phyloP scores from a whole-genome alignment of 2,888 invertebrate genomes.

The Bursaphelenchus okinawaensis region DNA sequence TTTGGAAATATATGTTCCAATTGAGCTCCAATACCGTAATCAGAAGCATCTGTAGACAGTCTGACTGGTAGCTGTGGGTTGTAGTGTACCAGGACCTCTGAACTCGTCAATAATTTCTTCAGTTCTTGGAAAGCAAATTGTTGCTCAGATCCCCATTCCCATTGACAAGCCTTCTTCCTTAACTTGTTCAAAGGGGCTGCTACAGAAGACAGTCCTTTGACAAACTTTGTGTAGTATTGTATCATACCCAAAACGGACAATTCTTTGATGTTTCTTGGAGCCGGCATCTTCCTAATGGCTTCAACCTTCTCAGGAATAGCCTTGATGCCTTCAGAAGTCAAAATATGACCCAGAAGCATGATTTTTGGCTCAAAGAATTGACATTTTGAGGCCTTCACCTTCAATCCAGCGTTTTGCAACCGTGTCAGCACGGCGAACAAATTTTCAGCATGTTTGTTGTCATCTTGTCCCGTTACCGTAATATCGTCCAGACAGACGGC shows the following conservation, averaged over 20 bases:
- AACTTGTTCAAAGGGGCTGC: slow-evolving; percentile 36
- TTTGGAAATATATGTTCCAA: slow-evolving; percentile 34
- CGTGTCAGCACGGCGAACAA: neutral
- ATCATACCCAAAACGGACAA: slow-evolving; percentile 28
- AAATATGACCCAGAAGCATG: slow-evolving; percentile 29
- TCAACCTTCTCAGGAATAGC: slow-evolving; percentile 25
- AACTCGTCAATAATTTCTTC: slow-evolving; percentile 37
- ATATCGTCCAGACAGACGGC: slow-evolving; percentile 29
- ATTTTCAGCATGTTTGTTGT: slow-evolving; percentile 11
- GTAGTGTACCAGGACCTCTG: slow-evolving; percentile 49
- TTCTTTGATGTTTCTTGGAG: slow-evolving; percentile 10
- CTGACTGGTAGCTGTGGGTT: slow-evolving; percentile 46
- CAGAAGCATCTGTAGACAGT: slow-evolving; percentile 59
- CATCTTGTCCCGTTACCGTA: slow-evolving; percentile 18
- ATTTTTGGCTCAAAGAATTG: slow-evolving; percentile 23
- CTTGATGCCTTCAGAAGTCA: slow-evolving; percentile 22
- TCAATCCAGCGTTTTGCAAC: slow-evolving; percentile 23
- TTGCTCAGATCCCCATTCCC: slow-evolving; percentile 23
- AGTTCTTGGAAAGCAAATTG: slow-evolving; percentile 28
- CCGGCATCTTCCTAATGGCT: slow-evolving; percentile 28
- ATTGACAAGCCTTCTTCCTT: slow-evolving; percentile 16
- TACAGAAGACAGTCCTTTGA: slow-evolving; percentile 13
- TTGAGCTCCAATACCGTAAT: slow-evolving; percentile 52
- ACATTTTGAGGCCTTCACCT: slow-evolving; percentile 31
- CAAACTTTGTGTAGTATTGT: slow-evolving; percentile 24